Base-by-base conservation (phyloP, 1,140 invertebrate species). In the Drosophila micromelanica region DNA sequence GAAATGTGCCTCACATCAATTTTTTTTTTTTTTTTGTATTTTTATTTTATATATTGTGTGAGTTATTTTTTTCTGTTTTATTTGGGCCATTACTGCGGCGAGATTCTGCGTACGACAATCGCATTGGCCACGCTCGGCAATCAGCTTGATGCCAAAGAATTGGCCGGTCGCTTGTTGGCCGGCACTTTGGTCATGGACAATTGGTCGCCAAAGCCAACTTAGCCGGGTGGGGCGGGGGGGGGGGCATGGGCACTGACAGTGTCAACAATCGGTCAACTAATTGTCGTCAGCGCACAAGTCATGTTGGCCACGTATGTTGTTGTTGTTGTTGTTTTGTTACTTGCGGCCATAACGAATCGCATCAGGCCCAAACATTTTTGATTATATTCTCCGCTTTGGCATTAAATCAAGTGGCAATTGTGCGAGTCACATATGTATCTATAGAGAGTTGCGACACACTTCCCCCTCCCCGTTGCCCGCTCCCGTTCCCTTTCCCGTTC, bases 81-180 rank as follows among this genome's bases (percentile, higher is more conserved):
- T 72, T 56, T 61, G 35, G 7, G 62, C 30, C 42, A 32, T 69
- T 55, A 30, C 55, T 43, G 43, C 12, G 51, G 23, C 9, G 38
- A 55, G 38, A 57, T 32, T 51, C 37, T 35, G 43, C 15, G 54
- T 38, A 30, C 15, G n/a, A 37, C 55, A 71, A 84, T 85, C 81
- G 52, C 55, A 80, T 85, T 74, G 20, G 78, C 65, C 69, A 85
- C 62, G 70, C 70, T 86, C 75, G 42, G 67, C 84, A 87, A 87
- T 89, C 57, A 69, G 51, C 30, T 35, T 51, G 17, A 30, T n/a
- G 13, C 11, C 35, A 40, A 11, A 55, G 6, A 40, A 12, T 55
- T 54, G 57, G 52, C 23, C 35, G 43, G 38, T 17, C 20, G 57
- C 45, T 13, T 27, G 45, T 13, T 27, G 45, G 48, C 40, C n/a